Evolutionary conservation across 1,140 invertebrate species (phyloP).

Genomic region (Sarcophaga peregrina): DNA sequence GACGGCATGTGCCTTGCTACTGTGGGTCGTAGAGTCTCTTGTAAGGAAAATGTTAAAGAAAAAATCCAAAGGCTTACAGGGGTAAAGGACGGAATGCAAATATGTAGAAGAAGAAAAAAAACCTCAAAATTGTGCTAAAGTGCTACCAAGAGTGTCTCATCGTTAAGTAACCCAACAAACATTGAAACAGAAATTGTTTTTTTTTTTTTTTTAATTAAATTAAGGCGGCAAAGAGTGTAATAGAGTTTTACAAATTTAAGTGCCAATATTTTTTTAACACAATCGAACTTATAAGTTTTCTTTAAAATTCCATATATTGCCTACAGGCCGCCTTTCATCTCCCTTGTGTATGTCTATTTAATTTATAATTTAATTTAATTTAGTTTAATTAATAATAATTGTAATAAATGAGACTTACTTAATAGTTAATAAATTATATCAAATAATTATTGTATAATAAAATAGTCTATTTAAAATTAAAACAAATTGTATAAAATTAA

Average conservation of each 20-base stretch:
- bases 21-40: conserved; percentile 55
- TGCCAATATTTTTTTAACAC: no score
- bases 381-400: not conserved
- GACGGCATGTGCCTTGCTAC: conserved; percentile 51
- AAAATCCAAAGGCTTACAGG: conserved; percentile 44
- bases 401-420: conserved; percentile 18
- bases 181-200: no score
- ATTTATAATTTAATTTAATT: no score
- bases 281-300: no score
- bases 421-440: not conserved
- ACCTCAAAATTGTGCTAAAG: not conserved
- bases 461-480: not conserved
- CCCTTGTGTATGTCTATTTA: no score
- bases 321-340: no score
- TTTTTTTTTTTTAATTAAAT: no score
- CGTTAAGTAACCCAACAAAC: no score
- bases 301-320: no score
- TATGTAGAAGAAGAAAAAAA: not conserved
- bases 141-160: not conserved
- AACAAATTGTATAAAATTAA: no score
- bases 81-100: not conserved
- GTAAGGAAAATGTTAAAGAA: conserved; percentile 50
- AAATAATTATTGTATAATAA: conserved; percentile 1
- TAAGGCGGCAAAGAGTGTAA: no score
- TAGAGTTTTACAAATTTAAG: no score